These are phyloP conservation scores for Oxytorus armatus DNA, from an alignment of 2,888 invertebrate genomes.

Conservation along the genomic window DNA sequence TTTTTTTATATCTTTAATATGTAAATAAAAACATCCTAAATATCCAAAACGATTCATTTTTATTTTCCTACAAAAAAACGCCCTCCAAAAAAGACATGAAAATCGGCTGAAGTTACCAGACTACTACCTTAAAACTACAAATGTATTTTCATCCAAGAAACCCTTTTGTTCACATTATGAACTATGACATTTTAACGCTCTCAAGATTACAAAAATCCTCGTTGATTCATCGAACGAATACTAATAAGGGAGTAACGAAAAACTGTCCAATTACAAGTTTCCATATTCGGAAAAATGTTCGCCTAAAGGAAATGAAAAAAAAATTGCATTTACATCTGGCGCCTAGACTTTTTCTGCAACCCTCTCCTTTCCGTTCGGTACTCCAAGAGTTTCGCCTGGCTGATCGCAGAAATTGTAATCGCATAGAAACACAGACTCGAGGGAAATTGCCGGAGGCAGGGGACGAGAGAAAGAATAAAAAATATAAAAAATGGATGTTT, in stretches of 20 bases:
- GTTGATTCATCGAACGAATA: too few species aligned
- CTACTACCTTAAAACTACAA: too few species aligned
- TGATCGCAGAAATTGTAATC: slow-evolving; percentile 55
- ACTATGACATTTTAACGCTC: too few species aligned
- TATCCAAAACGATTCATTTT: too few species aligned
- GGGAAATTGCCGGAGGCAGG: slow-evolving; percentile 34
- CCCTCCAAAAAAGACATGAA: too few species aligned
- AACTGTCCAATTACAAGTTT: slow-evolving; percentile 20
- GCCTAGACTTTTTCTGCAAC: slow-evolving; percentile 27
- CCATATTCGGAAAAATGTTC: slow-evolving; percentile 19
- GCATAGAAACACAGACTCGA: slow-evolving; percentile 13
- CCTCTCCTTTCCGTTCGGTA: slow-evolving; percentile 4
- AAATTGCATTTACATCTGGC: slow-evolving; percentile 4
- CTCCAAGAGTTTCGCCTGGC: slow-evolving; percentile 43
- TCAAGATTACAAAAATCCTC: too few species aligned
- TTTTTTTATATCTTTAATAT: too few species aligned
- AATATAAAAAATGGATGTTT: not conserved
- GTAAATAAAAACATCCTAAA: too few species aligned
- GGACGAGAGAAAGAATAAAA: slow-evolving; percentile 13
- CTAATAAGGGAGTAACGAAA: not conserved
- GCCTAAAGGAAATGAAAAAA: not conserved
- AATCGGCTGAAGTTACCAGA: too few species aligned
- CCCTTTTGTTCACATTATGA: too few species aligned
- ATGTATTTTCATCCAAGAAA: too few species aligned
- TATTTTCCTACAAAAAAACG: too few species aligned